These are phyloP conservation scores for Griposia aprilina DNA, from an alignment of 2,888 invertebrate genomes.

Conservation along the genomic window DNA sequence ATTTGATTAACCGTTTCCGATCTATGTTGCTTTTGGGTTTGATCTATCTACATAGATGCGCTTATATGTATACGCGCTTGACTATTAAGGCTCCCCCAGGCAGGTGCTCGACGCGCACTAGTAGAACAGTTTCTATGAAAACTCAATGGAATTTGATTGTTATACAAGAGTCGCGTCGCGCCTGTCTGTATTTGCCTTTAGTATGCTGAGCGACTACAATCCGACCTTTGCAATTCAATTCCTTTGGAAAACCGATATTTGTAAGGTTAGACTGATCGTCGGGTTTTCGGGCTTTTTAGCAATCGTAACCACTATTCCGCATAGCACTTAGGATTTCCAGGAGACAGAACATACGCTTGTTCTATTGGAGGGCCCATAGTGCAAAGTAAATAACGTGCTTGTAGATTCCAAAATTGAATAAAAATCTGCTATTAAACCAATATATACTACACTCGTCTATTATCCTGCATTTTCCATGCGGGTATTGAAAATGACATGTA, in stretches of 20 bases:
- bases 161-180: too few relatives aligned
- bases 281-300: not conserved
- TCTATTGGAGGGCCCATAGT: not conserved
- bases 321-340: not conserved
- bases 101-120: too few relatives aligned
- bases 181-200: slow-evolving; percentile 1
- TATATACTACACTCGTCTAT: not conserved
- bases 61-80: not conserved
- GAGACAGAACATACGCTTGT: not conserved
- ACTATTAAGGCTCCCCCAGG: too few relatives aligned
- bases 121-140: too few relatives aligned
- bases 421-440: not conserved
- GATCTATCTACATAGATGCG: slow-evolving; percentile 29
- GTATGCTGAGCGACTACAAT: slow-evolving; percentile 19
- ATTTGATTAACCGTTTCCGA: slow-evolving; percentile 48
- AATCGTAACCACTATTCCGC: not conserved
- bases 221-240: slow-evolving; percentile 24
- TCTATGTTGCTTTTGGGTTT: slow-evolving; percentile 39
- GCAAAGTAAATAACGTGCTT: not conserved
- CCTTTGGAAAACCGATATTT: slow-evolving; percentile 26
- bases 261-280: not conserved
- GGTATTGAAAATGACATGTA: not conserved
- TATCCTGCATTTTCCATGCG: not conserved
- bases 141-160: too few relatives aligned
- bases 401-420: not conserved